Evolutionary conservation across 2,888 invertebrate species (phyloP), one percentile per base, ranked within the genome.

Genomic region (Amphimallon solstitiale): DNA sequence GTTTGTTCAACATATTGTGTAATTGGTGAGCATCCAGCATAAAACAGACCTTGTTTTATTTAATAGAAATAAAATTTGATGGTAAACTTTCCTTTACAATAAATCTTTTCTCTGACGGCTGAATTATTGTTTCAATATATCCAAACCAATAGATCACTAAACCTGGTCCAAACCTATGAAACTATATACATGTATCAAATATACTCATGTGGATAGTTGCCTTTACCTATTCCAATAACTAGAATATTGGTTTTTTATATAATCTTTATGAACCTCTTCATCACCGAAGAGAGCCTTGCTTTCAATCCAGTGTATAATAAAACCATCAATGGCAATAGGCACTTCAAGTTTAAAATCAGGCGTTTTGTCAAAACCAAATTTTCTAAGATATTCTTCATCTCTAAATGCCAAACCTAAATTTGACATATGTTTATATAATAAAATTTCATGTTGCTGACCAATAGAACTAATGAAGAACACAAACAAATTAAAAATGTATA

Each of bases 111-210:
- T 86, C 85, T 46, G 80, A 79, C 3, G 83, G 70, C 59, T 82
- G 78, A 3, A 80, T 77, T 19, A 90, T 81, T 4, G 83, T 85
- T 71, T 92, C 90, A 10, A 92, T 80, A 79, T 88, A 96, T 10
- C 96, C 97, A 85, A 95, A 94, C 97, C 97, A 97, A 81, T 97
- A 97, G 72, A 97, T 96, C 0, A 97, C 94, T 72, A 97, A 85
- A 0, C 97, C 97, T 34, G 96, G 89, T 1, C 97, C 97, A 86
- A 96, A 97, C 77, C 96, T 88, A 9, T 5, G 29, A 72, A 63
- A 74, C 59, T 0, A 48, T 1, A 19, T 38, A 21, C 7, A 59
- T 21, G 40, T 43, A 43, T 45, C 34, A 52, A 15, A 23, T 59
- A 6, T 14, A 4, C 7, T 35, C n/a, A 63, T 21, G 4, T 14